phyloP scores from a whole-genome alignment of 35 echinoderm and acorn worm species.

The Acanthaster planci region DNA sequence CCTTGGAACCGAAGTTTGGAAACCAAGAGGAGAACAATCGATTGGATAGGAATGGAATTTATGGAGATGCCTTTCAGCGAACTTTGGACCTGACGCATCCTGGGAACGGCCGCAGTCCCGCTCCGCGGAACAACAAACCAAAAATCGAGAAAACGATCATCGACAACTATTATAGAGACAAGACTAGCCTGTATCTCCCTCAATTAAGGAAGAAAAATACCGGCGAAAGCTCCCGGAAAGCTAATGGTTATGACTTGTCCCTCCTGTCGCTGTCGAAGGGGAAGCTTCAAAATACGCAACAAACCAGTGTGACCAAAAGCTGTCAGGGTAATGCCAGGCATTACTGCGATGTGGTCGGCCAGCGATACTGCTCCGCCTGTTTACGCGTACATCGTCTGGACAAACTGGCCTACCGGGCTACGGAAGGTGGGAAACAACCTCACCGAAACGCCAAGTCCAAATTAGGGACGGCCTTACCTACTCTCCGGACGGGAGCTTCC shows the following conservation, averaged over 20 bases:
- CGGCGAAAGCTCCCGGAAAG: background rate
- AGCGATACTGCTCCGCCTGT: constrained; percentile 51
- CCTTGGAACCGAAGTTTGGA: background rate
- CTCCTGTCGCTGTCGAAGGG: background rate
- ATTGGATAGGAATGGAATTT: background rate
- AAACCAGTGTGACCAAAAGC: background rate
- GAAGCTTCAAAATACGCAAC: background rate
- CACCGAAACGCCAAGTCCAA: background rate
- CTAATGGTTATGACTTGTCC: background rate
- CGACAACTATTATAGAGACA: background rate
- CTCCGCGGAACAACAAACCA: background rate
- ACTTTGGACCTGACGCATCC: background rate
- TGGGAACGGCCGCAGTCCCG: background rate
- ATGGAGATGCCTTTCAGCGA: constrained; percentile 2
- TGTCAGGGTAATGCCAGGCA: constrained; percentile 3
- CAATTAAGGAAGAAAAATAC: background rate
- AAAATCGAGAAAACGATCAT: background rate
- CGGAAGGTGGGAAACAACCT: background rate
- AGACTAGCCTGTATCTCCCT: background rate
- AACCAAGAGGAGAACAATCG: constrained; percentile 14
- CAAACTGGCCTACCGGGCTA: background rate
- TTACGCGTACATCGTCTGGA: constrained; percentile 16
- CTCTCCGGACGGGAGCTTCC: background rate
- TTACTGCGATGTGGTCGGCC: constrained; percentile 53
- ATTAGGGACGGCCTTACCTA: background rate